A percentile compares a stretch with the other conserved stretches of the same genome.
Conservation (phyloP, 2,888 invertebrate species). For the Keiferia lycopersicella region DNA sequence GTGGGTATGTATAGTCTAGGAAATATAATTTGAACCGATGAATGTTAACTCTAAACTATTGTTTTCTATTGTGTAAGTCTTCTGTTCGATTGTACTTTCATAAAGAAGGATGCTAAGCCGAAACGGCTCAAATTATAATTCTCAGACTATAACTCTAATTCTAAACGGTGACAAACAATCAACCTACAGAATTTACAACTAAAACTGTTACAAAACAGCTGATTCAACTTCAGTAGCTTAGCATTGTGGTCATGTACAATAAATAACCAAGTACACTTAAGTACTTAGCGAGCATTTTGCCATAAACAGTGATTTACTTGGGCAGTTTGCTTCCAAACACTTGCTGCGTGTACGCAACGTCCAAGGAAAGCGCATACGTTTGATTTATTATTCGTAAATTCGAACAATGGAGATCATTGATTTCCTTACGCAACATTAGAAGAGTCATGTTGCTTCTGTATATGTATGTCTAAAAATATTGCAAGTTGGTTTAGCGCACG, state of each 20-base stretch:
- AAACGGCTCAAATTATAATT: no score
- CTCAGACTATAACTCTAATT: no score
- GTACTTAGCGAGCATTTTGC: background rate
- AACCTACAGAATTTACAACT: background rate
- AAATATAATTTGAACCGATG: no score
- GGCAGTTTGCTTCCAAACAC: slow-evolving; percentile 14
- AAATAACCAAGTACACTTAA: background rate
- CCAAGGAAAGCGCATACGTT: slow-evolving; percentile 24
- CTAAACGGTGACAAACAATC: background rate
- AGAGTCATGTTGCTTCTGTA: slow-evolving; percentile 39
- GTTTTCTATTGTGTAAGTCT: no score
- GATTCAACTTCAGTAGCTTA: background rate
- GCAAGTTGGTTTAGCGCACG: no score
- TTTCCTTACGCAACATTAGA: slow-evolving; percentile 45
- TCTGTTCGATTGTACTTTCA: no score
- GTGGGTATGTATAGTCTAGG: no score
- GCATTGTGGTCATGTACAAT: background rate
- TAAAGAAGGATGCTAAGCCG: no score
- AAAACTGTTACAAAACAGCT: background rate
- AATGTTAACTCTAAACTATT: no score
- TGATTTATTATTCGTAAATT: slow-evolving; percentile 36
- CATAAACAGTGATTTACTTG: slow-evolving; percentile 7
- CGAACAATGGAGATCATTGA: slow-evolving; percentile 51
- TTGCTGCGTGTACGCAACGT: background rate
- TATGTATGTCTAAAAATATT: no score